Base-by-base conservation (phyloP, 1,140 invertebrate genomes). In the Drosophila nannoptera region DNA sequence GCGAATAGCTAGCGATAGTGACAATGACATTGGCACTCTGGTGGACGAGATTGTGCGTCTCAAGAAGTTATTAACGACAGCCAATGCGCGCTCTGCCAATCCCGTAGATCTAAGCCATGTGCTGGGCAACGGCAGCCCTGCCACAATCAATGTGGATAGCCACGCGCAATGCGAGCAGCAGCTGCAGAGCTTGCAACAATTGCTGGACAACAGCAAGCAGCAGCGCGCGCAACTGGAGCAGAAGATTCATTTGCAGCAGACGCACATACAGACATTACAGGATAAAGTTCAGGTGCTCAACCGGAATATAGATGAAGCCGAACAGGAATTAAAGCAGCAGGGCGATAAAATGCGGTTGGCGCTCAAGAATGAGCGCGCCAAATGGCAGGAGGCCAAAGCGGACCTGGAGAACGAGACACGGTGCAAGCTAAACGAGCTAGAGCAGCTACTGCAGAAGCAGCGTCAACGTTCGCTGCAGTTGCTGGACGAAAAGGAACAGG, bases 401-500 rank as follows among this genome's bases (percentile, higher is more conserved):
- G 90, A 91, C 29, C 73, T 91, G 4, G 92, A 93, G 73, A 90
- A 53, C 77, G 91, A 68, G 87, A 93, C 89, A 87, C 91, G 91
- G 74, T 91, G 90, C 54, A 91, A 93, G 82, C 88, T 94, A 1
- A 88, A 90, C 14, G 90, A 92, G 40, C 77, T 96, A 22, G 95
- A 97, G 78, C 92, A 93, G 50, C 94, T 96, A 78, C 88, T 96
- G n/a, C 91, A 93, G 45, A 93, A 94, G 58, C 96, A 97, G 80
- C 90, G 96, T 12, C 94, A 96, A 55, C 90, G 95, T 53, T 96
- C 95, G 11, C 90, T 96, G 6, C 92, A 92, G 2, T 87, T 97
- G 6, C 89, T 97, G 5, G 93, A 94, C 32, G 96, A 97, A 76
- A 96, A 96, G 55, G 95, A 97, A 75, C 92, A 93, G 69, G 95